Conservation (phyloP, 2,888 invertebrate genomes). For the Epistrophe eligans region DNA sequence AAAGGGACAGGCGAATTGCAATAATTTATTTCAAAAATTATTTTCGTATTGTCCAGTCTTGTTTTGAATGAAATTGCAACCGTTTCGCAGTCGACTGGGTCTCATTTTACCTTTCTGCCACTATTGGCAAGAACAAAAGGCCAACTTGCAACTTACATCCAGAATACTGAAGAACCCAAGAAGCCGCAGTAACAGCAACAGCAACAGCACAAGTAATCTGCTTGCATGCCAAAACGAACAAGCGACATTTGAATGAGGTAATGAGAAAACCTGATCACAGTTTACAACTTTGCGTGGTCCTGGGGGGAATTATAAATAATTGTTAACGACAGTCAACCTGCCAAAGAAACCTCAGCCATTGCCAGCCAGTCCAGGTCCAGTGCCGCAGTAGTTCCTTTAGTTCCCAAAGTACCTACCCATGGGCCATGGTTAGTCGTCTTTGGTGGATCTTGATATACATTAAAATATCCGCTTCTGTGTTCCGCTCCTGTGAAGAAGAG, state of each 20-base stretch:
- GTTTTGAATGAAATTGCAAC: constrained; percentile 73
- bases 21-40: constrained; percentile 77
- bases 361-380: not conserved
- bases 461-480: constrained; percentile 59
- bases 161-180: not conserved
- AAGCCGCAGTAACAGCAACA: constrained; percentile 10
- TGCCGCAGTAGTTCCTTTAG: not conserved
- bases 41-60: constrained; percentile 77
- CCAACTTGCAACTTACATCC: constrained; percentile 4
- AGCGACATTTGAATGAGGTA: constrained; percentile 77
- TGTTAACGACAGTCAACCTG: constrained; percentile 75
- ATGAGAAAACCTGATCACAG: constrained; percentile 76
- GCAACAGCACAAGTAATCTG: constrained; percentile 57
- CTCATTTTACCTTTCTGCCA: constrained; percentile 53
- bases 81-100: constrained; percentile 27
- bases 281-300: constrained; percentile 72
- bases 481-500: constrained; percentile 29
- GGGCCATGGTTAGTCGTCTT: not conserved
- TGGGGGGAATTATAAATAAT: constrained; percentile 75
- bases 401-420: not conserved
- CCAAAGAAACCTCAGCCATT: constrained; percentile 59
- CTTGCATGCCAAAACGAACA: constrained; percentile 74
- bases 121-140: constrained; percentile 71
- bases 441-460: constrained; percentile 46
- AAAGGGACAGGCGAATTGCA: constrained; percentile 63